Evolutionary conservation across 1,140 invertebrate species (phyloP).

Genomic region (Amyelois transitella): DNA sequence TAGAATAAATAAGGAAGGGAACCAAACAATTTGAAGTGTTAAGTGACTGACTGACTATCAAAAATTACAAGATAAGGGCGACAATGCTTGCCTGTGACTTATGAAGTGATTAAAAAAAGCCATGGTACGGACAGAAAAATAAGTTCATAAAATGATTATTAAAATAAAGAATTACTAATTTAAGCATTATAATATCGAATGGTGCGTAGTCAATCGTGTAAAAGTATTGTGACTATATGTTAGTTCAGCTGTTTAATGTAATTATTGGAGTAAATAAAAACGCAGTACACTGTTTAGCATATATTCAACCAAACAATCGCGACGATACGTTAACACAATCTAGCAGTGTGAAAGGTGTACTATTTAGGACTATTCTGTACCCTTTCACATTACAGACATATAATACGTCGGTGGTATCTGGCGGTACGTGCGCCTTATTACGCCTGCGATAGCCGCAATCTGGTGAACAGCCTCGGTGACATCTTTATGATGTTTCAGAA

Average conservation of each 20-base stretch:
- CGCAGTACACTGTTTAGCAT: no score
- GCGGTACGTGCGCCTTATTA: slow-evolving; percentile 57
- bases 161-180: no score
- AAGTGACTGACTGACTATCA: slow-evolving; percentile 69
- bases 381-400: not conserved
- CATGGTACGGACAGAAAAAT: slow-evolving; percentile 46
- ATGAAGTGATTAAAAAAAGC: slow-evolving; percentile 68
- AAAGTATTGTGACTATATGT: no score
- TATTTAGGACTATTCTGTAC: no score
- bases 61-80: slow-evolving; percentile 68
- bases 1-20: slow-evolving; percentile 71
- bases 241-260: no score
- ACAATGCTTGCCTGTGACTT: slow-evolving; percentile 65
- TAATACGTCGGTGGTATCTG: not conserved
- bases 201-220: no score
- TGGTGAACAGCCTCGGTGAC: slow-evolving; percentile 59
- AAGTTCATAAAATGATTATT: no score
- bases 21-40: slow-evolving; percentile 68
- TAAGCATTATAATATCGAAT: no score
- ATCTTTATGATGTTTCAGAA: slow-evolving; percentile 73
- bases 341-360: no score
- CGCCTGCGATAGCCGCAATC: slow-evolving; percentile 62
- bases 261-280: no score
- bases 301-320: no score
- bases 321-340: no score